phyloP scores from a whole-genome alignment of 2,113 vertebrate genomes.

The Hemiprocne comata region DNA sequence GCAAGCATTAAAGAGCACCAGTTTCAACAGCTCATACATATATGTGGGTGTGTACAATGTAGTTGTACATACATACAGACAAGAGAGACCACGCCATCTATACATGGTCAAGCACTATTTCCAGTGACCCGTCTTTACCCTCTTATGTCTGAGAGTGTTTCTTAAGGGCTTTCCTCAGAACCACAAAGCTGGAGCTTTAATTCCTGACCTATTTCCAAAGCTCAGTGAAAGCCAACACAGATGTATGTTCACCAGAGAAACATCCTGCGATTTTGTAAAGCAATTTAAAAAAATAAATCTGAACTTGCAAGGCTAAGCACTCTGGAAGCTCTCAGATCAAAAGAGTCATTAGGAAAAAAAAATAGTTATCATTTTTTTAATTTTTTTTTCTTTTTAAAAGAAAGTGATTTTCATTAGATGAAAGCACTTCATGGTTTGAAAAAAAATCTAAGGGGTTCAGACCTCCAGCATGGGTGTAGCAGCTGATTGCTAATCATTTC shows the following conservation, averaged over 20 bases:
- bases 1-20: background rate
- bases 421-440: background rate
- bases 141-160: slow-evolving; percentile 50
- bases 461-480: background rate
- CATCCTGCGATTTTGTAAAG: slow-evolving; percentile 40
- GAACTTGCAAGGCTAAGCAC: slow-evolving; percentile 37
- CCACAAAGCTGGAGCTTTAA: slow-evolving; percentile 57
- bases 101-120: background rate
- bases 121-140: slow-evolving; percentile 56
- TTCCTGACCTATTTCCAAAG: slow-evolving; percentile 71
- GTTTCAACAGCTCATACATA: background rate
- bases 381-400: slow-evolving; percentile 6
- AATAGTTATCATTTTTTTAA: background rate
- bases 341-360: slow-evolving; percentile 9
- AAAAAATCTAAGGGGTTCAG: background rate
- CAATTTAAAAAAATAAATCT: background rate
- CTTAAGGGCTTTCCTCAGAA: slow-evolving; percentile 53
- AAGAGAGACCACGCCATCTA: background rate
- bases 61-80: background rate
- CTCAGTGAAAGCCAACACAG: slow-evolving; percentile 58
- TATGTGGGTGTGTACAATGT: background rate
- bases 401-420: background rate
- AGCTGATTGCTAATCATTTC: background rate
- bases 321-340: slow-evolving; percentile 12
- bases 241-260: slow-evolving; percentile 55